A percentile compares a stretch with the other conserved stretches of the same genome.
Evolutionary conservation across 2,888 invertebrate species (phyloP).

Genomic region (Lepidochitona cinerea): DNA sequence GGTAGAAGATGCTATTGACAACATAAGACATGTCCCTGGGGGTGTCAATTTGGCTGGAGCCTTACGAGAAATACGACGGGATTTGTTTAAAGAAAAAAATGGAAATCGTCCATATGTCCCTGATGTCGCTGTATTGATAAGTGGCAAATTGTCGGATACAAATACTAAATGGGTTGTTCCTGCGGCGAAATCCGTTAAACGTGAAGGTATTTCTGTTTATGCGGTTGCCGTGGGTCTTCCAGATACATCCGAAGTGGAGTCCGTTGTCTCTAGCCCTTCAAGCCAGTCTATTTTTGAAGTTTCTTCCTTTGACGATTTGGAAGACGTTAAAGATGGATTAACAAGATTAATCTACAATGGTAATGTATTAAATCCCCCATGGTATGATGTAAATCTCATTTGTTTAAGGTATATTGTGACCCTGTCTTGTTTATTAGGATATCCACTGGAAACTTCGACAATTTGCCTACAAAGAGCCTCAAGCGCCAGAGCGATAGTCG

Average conservation of each 20-base stretch:
- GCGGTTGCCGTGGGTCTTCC: neutral
- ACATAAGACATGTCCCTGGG: constrained; percentile 16
- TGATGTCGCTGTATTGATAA: constrained; percentile 28
- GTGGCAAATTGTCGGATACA: constrained; percentile 35
- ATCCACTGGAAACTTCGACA: too few species aligned
- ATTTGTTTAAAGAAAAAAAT: constrained; percentile 17
- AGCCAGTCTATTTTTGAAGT: neutral
- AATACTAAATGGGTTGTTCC: constrained; percentile 5
- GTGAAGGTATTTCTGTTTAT: constrained; percentile 19
- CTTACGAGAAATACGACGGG: constrained; percentile 15
- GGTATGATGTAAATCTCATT: too few species aligned
- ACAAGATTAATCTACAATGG: too few species aligned
- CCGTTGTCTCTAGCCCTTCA: neutral
- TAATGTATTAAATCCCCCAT: too few species aligned
- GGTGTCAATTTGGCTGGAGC: constrained; percentile 29
- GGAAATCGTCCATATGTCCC: constrained; percentile 29
- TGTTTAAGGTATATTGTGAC: too few species aligned
- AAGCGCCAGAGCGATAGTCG: too few species aligned
- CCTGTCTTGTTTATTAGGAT: too few species aligned
- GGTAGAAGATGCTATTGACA: constrained; percentile 30
- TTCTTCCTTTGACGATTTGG: neutral
- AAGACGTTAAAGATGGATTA: neutral
- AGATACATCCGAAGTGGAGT: neutral
- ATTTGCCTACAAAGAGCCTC: too few species aligned
- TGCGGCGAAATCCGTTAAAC: constrained; percentile 21